Evolutionary conservation across 2,888 invertebrate species (phyloP), one percentile per base, ranked within the genome.

Genomic region (Vesta saturnalis): DNA sequence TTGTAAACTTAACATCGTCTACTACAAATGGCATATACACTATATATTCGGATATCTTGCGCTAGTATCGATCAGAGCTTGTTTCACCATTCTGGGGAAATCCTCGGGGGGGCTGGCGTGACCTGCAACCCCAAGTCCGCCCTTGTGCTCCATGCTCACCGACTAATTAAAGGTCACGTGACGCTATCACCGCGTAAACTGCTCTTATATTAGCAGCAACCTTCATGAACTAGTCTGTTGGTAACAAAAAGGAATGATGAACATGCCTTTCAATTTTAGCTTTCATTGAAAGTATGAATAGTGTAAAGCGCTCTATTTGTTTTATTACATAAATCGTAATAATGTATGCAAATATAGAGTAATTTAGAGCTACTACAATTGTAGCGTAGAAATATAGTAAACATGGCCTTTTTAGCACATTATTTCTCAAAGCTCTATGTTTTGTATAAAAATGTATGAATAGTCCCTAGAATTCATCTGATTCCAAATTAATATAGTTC

Each of bases 81-180:
- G 68, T 67, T 64, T 69, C 70, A 56, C 67, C 67, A 66, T 64
- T 64, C 67, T 56, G 72, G 76, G 77, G 75, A 78, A 77, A 77
- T 78, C 78, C 79, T 77, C 78, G 75, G 74, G 78, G 80, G 80
- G 79, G 78, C 76, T 80, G 77, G 79, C 80, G 80, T 81, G 80
- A 80, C 80, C 81, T 78, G 80, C 78, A 80, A 79, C 80, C 79
- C 79, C 77, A 74, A 77, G 75, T 74, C 80, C 77, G 77, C 80
- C 79, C 80, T 78, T 76, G 76, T 76, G 73, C 77, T 77, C 70
- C 72, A 72, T 70, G 77, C 77, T 78, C 78, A 76, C 78, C 78
- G 78, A 75, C 79, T 81, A 81, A 81, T 81, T 81, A 81, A 80
- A 80, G 81, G 81, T 81, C 81, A 81, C 80, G 79, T 80, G 81